phyloP scores from a whole-genome alignment of 1,140 invertebrate genomes.

The Zaprionus ornatus region DNA sequence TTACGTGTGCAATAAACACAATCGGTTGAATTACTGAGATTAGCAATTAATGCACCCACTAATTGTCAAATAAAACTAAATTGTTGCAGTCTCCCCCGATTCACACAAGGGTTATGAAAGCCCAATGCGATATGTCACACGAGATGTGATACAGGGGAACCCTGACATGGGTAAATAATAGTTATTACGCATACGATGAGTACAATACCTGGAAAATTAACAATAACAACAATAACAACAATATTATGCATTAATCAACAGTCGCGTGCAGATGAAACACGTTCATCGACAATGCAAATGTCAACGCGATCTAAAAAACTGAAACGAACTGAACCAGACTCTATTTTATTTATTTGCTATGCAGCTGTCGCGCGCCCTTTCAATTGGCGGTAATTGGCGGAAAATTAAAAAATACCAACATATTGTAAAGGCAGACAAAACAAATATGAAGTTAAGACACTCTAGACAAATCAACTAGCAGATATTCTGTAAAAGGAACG shows the following conservation, averaged over 20 bases:
- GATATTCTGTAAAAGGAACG: neutral
- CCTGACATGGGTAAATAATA: slow-evolving; percentile 34
- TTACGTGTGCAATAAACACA: slow-evolving; percentile 15
- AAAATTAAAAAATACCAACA: slow-evolving; percentile 36
- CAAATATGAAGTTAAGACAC: neutral
- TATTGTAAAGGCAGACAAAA: neutral
- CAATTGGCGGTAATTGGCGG: slow-evolving; percentile 70
- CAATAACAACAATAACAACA: neutral
- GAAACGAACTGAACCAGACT: neutral
- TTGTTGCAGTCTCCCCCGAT: slow-evolving; percentile 31
- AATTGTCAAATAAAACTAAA: slow-evolving; percentile 57
- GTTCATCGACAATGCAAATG: slow-evolving; percentile 21
- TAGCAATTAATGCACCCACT: slow-evolving; percentile 55
- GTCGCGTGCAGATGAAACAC: slow-evolving; percentile 4
- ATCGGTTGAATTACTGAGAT: slow-evolving; percentile 22
- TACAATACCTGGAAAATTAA: slow-evolving; percentile 1
- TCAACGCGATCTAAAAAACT: slow-evolving; percentile 5
- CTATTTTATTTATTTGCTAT: neutral
- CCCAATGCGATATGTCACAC: slow-evolving; percentile 33
- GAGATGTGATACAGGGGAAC: slow-evolving; percentile 33
- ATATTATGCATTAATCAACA: slow-evolving; percentile 11
- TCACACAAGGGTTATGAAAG: slow-evolving; percentile 50
- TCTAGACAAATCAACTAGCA: neutral
- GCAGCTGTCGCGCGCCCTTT: slow-evolving; percentile 53
- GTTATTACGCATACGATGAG: slow-evolving; percentile 58